Conservation (phyloP, 92 coral and sea anemone species). For the Paramuricea clavata region DNA sequence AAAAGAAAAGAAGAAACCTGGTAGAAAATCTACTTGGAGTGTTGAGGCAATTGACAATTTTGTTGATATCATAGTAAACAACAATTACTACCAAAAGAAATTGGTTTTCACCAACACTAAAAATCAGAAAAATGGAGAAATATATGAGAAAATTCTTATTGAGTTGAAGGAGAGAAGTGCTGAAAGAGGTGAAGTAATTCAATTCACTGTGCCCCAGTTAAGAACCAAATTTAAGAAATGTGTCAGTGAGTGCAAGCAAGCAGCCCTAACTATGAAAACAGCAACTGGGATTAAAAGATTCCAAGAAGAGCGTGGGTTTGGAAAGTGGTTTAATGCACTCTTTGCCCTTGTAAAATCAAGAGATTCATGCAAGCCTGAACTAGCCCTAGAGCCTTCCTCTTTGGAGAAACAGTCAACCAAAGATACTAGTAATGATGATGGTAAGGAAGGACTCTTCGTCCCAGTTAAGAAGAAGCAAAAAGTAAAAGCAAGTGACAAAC, state of each 20-base stretch:
- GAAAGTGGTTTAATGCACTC: conserved; percentile 55
- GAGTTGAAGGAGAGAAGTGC: conserved; percentile 50
- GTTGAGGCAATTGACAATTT: conserved; percentile 57
- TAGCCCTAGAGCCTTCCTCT: conserved; percentile 48
- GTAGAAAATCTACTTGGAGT: conserved; percentile 41
- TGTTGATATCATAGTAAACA: conserved; percentile 47
- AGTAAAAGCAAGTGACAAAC: background rate
- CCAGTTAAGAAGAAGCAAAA: background rate
- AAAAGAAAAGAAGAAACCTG: conserved; percentile 60
- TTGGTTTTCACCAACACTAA: conserved; percentile 48
- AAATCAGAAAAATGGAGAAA: conserved; percentile 56
- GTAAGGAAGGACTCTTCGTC: background rate
- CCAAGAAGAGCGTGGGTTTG: conserved; percentile 58
- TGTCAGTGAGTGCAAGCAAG: conserved; percentile 57
- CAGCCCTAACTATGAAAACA: conserved; percentile 59
- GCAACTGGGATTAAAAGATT: conserved; percentile 64
- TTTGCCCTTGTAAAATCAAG: conserved; percentile 51
- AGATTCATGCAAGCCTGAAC: conserved; percentile 50
- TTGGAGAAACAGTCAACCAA: background rate
- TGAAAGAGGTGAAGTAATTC: conserved; percentile 23
- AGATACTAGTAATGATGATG: background rate
- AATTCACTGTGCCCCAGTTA: conserved; percentile 53
- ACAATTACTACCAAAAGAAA: conserved; percentile 43
- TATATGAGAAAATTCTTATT: conserved; percentile 45
- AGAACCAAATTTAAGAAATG: conserved; percentile 62